Percentiles rank a stretch among this genome's conserved stretches.
Evolutionary conservation across 2,797 vertebrate genomes (phyloP).

Genomic region (Pristis pectinata): DNA sequence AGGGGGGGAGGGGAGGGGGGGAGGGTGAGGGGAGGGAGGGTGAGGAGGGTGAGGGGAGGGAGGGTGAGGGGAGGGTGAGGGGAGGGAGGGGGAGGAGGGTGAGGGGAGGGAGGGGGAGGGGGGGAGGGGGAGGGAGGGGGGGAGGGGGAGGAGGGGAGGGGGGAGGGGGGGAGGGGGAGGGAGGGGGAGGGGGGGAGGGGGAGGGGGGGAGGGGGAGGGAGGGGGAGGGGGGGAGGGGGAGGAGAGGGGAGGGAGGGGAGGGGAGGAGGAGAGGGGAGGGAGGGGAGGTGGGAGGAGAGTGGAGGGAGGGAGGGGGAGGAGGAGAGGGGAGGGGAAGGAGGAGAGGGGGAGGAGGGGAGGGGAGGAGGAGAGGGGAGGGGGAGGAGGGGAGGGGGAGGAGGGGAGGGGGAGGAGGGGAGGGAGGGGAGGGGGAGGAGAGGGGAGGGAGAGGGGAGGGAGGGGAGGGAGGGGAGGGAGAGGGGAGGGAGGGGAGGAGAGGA

Average conservation of each 20-base stretch:
- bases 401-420: slow-evolving; percentile 40
- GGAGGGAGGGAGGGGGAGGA: slow-evolving; percentile 38
- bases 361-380: slow-evolving; percentile 45
- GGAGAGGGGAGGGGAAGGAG: slow-evolving; percentile 21
- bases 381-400: slow-evolving; percentile 35
- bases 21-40: too few relatives aligned
- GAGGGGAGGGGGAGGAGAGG: not conserved
- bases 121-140: slow-evolving; percentile 44
- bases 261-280: slow-evolving; percentile 18
- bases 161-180: slow-evolving; percentile 44
- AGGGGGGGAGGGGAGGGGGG: too few relatives aligned
- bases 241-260: slow-evolving; percentile 40
- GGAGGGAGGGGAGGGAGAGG: not conserved
- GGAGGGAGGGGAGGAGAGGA: not conserved
- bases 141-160: slow-evolving; percentile 39
- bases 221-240: slow-evolving; percentile 35
- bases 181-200: slow-evolving; percentile 40
- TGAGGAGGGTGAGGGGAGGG: too few relatives aligned
- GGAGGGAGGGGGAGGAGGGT: slow-evolving; percentile 41
- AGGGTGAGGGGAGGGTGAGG: slow-evolving; percentile 43
- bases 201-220: slow-evolving; percentile 44
- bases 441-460: slow-evolving; percentile 21
- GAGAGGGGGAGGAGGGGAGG: slow-evolving; percentile 38
- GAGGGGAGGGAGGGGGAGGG: slow-evolving; percentile 43
- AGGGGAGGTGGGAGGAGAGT: not conserved